Conservation (phyloP, 2,888 invertebrate species). For the Drosophila kuntzei region DNA sequence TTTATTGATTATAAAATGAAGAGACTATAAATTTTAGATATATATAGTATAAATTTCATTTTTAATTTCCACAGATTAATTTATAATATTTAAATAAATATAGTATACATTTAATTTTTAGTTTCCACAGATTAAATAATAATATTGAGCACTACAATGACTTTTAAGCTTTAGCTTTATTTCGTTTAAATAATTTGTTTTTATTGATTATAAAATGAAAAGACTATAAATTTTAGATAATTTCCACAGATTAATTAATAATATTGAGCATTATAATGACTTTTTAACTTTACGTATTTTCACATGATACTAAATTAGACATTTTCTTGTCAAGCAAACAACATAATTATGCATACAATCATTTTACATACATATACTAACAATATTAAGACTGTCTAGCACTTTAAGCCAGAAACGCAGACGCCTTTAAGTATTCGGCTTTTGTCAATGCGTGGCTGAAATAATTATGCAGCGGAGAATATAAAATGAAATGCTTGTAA, state of each 20-base stretch:
- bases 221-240: no score
- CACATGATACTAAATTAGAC: conserved; percentile 21
- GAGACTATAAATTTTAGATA: no score
- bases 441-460: conserved; percentile 42
- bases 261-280: no score
- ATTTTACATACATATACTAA: no score
- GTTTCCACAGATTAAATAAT: no score
- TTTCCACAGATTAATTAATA: no score
- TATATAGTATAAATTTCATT: no score
- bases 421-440: conserved; percentile 38
- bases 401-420: conserved; percentile 40
- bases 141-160: no score
- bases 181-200: background rate
- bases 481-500: conserved; percentile 51
- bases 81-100: no score
- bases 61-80: no score
- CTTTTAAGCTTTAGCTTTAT: no score
- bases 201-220: background rate
- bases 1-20: background rate
- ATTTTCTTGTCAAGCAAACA: conserved; percentile 16
- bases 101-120: no score
- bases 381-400: conserved; percentile 38
- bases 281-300: background rate
- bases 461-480: conserved; percentile 67
- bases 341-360: conserved; percentile 21